These are phyloP conservation scores for Crypturellus undulatus DNA, from an alignment of 2,113 vertebrate species.

Conservation along the genomic window DNA sequence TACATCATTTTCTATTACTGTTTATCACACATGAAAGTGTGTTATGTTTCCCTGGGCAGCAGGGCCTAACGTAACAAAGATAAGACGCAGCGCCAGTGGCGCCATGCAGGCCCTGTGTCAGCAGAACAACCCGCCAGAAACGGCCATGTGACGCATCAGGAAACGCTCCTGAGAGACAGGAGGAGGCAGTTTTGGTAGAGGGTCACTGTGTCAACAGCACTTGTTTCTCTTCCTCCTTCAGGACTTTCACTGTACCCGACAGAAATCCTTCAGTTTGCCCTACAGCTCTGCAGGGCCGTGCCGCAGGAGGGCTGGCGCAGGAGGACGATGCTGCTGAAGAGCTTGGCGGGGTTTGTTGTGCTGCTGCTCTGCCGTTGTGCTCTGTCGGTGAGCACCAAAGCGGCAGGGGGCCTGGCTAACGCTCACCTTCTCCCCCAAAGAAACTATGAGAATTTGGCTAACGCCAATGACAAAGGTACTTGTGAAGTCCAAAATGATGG, in stretches of 20 bases:
- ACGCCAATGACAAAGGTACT: conserved; percentile 81
- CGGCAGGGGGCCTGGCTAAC: conserved; percentile 74
- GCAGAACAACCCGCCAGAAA: not conserved
- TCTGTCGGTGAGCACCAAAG: conserved; percentile 41
- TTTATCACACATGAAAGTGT: not conserved
- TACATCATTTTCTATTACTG: not conserved
- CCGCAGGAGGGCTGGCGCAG: not conserved
- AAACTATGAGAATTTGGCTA: conserved; percentile 75
- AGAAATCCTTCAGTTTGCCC: not conserved
- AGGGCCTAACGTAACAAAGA: not conserved
- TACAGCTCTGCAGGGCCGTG: not conserved
- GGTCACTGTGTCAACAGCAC: not conserved
- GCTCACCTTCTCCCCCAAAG: conserved; percentile 77
- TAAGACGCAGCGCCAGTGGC: not conserved
- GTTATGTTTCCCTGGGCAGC: not conserved
- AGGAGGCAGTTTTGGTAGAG: not conserved
- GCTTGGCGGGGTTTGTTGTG: conserved; percentile 2
- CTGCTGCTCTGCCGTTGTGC: conserved; percentile 50
- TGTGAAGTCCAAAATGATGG: not conserved
- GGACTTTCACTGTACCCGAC: not conserved
- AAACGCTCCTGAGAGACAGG: not conserved
- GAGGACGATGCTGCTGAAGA: conserved; percentile 27
- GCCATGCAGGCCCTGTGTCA: not conserved
- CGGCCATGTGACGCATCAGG: not conserved
- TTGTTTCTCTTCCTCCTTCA: conserved; percentile 9